phyloP scores from a whole-genome alignment of 2,113 vertebrate species.

The Nothoprocta pentlandii region DNA sequence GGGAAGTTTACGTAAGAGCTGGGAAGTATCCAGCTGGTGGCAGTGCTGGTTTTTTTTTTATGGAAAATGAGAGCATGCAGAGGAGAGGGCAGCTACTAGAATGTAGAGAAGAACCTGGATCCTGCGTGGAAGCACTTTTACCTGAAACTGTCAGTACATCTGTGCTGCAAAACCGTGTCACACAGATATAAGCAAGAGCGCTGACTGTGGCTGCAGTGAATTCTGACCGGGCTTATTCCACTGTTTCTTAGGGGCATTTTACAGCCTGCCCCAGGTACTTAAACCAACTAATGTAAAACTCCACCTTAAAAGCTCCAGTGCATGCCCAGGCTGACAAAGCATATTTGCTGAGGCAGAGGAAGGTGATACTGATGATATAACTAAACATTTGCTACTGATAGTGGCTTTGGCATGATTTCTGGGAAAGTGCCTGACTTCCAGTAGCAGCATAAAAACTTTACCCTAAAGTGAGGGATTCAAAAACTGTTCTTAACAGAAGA shows the following conservation, averaged over 20 bases:
- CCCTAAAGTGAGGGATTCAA: background rate
- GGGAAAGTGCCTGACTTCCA: background rate
- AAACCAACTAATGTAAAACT: background rate
- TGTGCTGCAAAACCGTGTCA: background rate
- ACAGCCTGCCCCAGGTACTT: background rate
- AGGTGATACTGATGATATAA: background rate
- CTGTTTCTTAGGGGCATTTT: background rate
- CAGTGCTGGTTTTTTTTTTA: background rate
- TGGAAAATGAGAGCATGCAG: background rate
- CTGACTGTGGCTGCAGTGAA: background rate
- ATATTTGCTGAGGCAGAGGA: background rate
- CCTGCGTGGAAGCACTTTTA: background rate
- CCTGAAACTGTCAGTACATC: background rate
- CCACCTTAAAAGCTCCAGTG: background rate
- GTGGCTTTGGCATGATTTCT: background rate
- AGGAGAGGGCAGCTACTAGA: background rate
- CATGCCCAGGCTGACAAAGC: accelerated
- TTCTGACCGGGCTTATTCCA: background rate
- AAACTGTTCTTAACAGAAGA: background rate
- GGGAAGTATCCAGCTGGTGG: background rate
- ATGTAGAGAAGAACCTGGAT: background rate
- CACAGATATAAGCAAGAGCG: background rate
- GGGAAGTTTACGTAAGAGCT: background rate
- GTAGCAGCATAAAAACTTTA: background rate
- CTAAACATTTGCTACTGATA: background rate